Evolutionary conservation across 2,888 invertebrate genomes (phyloP).

Genomic region (Vesta saturnalis): DNA sequence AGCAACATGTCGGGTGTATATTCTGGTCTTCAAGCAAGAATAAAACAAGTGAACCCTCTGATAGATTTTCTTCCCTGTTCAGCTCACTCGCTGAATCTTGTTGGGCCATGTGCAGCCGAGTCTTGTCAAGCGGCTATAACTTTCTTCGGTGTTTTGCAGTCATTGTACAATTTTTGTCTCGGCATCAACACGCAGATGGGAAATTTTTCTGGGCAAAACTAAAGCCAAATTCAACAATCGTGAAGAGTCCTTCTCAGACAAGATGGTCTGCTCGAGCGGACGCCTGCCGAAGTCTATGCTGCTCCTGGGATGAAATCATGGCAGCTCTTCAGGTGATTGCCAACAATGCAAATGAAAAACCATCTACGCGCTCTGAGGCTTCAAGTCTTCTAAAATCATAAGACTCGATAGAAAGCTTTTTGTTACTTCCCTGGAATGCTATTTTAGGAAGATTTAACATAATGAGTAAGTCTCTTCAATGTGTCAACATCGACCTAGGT

Average conservation of each 20-base stretch:
- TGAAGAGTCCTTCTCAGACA: background rate
- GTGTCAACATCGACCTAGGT: conserved; percentile 2
- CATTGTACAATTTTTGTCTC: conserved; percentile 10
- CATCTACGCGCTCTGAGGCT: conserved; percentile 15
- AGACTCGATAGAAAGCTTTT: conserved; percentile 19
- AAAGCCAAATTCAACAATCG: background rate
- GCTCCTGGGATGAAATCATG: background rate
- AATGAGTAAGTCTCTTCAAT: conserved; percentile 5
- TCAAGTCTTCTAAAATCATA: conserved; percentile 11
- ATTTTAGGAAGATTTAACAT: conserved; percentile 10
- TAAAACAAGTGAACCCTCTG: conserved; percentile 4
- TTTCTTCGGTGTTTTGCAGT: too few relatives aligned
- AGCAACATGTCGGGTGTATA: conserved; percentile 3
- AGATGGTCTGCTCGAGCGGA: conserved; percentile 6
- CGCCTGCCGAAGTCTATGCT: background rate
- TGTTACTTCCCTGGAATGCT: conserved; percentile 9
- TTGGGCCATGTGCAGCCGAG: background rate
- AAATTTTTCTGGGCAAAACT: conserved; percentile 7
- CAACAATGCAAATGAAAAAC: conserved; percentile 6
- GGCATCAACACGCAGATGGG: conserved; percentile 8
- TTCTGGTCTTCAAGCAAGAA: background rate
- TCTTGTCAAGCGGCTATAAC: background rate
- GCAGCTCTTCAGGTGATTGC: conserved; percentile 14
- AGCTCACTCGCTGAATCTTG: background rate
- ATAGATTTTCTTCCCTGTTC: conserved; percentile 4